Percentiles rank a stretch among this genome's conserved stretches.
phyloP scores from a whole-genome alignment of 2,888 invertebrate species.

The Drosophila monieri region DNA sequence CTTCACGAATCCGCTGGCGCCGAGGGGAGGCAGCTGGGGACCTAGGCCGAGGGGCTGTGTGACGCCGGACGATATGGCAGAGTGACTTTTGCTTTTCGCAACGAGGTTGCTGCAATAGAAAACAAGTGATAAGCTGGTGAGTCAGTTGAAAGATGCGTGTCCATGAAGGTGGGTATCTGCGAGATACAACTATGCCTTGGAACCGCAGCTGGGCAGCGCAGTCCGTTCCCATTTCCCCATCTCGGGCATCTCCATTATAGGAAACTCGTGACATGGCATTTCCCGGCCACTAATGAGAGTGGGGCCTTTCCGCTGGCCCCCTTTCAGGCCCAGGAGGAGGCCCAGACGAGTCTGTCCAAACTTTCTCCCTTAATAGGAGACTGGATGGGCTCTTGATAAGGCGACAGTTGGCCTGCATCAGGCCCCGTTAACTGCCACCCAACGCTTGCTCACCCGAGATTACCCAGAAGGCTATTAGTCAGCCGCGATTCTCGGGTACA shows the following conservation, averaged over 20 bases:
- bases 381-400: neutral
- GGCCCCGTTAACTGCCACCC: conserved; percentile 11
- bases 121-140: conserved; percentile 31
- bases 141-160: conserved; percentile 48
- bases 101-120: conserved; percentile 79
- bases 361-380: conserved; percentile 9
- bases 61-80: conserved; percentile 63
- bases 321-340: conserved; percentile 36
- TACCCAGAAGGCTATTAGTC: conserved; percentile 9
- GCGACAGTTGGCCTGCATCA: neutral
- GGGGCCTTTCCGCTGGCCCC: conserved; percentile 39
- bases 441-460: neutral
- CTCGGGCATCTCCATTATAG: conserved; percentile 52
- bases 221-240: conserved; percentile 16
- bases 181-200: neutral
- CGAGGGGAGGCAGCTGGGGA: conserved; percentile 81
- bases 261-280: conserved; percentile 75
- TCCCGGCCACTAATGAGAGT: conserved; percentile 63
- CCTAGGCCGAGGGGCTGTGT: conserved; percentile 69
- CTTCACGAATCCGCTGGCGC: conserved; percentile 81
- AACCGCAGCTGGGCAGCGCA: conserved; percentile 13
- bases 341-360: conserved; percentile 38
- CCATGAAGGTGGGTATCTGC: conserved; percentile 49
- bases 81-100: conserved; percentile 84
- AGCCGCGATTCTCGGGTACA: conserved; percentile 15